Conservation (phyloP, 2,888 invertebrate genomes). For the Parochlus steinenii region DNA sequence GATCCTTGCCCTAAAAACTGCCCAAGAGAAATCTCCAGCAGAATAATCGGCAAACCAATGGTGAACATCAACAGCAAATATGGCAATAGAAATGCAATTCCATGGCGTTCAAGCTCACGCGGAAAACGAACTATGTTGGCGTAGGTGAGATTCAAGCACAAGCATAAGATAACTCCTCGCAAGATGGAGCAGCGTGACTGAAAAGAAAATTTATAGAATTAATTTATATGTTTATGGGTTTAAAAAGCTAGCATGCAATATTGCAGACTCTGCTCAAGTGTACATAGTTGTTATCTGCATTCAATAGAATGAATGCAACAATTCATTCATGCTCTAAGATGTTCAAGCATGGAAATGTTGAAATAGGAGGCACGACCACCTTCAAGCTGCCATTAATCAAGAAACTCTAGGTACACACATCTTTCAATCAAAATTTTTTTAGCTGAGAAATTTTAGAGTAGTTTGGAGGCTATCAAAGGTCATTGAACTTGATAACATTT, state of each 20-base stretch:
- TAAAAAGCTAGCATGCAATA: neutral
- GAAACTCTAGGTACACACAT: too few relatives aligned
- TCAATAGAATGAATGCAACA: too few relatives aligned
- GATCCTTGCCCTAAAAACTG: constrained; percentile 31
- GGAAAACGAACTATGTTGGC: constrained; percentile 31
- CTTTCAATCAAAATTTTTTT: too few relatives aligned
- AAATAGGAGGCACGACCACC: too few relatives aligned
- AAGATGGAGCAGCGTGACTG: constrained; percentile 32
- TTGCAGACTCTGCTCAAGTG: too few relatives aligned
- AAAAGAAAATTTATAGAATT: constrained; percentile 14
- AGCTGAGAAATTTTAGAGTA: too few relatives aligned
- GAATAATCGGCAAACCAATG: constrained; percentile 30
- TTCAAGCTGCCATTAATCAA: too few relatives aligned
- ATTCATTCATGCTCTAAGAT: too few relatives aligned
- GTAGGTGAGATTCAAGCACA: constrained; percentile 29
- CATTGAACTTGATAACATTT: too few relatives aligned
- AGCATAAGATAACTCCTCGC: constrained; percentile 29
- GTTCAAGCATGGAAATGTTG: too few relatives aligned
- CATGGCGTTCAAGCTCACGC: constrained; percentile 28
- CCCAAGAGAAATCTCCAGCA: constrained; percentile 30
- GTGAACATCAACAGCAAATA: constrained; percentile 28
- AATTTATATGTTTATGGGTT: neutral
- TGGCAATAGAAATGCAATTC: constrained; percentile 28
- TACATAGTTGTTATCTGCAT: too few relatives aligned
- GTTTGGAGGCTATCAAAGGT: too few relatives aligned